Base-by-base conservation (phyloP, 1,140 invertebrate genomes). In the Diabrotica undecimpunctata region DNA sequence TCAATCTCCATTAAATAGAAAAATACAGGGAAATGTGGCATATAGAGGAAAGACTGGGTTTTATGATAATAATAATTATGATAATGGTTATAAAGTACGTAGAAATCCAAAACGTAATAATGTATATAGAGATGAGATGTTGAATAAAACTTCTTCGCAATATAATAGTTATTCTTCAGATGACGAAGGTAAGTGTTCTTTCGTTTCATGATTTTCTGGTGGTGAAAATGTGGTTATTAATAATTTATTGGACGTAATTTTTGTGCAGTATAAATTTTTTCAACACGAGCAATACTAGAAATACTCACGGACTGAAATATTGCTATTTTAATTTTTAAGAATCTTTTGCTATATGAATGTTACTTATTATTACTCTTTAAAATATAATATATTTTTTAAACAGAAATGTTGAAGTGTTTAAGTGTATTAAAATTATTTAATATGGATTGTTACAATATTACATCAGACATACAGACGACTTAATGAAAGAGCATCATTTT, bases 81-180 rank as follows among this genome's bases (percentile, higher is more conserved):
- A 79, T 54, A 73, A 71, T 62, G 70, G 68, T 13, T 70, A 70
- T 55, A 55, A 36, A n/a, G 36, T 37, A 5, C 57, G 70, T 50
- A 66, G 62, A 13, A 53, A 64, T 52, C 25, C 55, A 14, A 74
- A 70, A 62, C 66, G 65, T 25, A 61, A 67, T 38, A 70, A 72
- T 66, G 38, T 68, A 50, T 70, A 70, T 50, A 12, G 62, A 60
- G 66, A 73, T 11, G 66, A 67, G 35, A 65, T 66, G 51, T 63
- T 60, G 54, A 67, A 67, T 57, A 60, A 65, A 14, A 67, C 61
- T 61, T 66, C 70, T 37, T 70, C 74, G 39, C 83, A 86, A 35
- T 91, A 91, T 79, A 91, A 88, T 81, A 92, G 88, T 76, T 92
- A 92, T 77, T 93, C 90, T 74, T 93, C 90, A 66, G 90, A 93